Evolutionary conservation across 2,113 vertebrate species (phyloP), one percentile per base, ranked within the genome.

Genomic region (Eulacestoma nigropectus): DNA sequence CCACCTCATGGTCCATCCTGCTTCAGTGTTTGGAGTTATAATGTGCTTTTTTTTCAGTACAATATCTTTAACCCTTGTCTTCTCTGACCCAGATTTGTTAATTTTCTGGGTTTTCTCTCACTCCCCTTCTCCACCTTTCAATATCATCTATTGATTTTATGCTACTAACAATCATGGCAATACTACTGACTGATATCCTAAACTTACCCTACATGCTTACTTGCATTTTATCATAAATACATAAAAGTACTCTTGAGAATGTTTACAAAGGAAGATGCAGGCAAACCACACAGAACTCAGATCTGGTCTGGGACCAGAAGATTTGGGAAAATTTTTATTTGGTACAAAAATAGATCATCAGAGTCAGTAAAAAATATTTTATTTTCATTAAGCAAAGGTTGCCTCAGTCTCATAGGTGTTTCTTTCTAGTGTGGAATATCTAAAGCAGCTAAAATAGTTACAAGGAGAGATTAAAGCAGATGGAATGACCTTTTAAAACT

Each of bases 401-500:
- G 10, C 35, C 33, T 79, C 41, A 59, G 30, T 1, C 13, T 91
- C 16, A 26, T 8, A 57, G 23, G 8, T 46, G 10, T 18, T 73
- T 85, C 11, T 85, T 80, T 23, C 10, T 15, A 32, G 6, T 11
- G 12, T 44, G 37, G n/a, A 90, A 42, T 82, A 75, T 60, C 26
- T 67, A 67, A 75, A 64, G 39, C 59, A 79, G 32, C 2, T 5
- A 46, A 73, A 65, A 69, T 7, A 62, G 60, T 72, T 78, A 63
- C 84, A 42, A 75, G 33, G 27, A 70, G 30, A 84, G 56, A 91
- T 56, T 87, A 85, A 57, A 79, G 82, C 5, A 57, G 13, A 13
- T 87, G 23, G 23, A 64, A 82, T 68, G 53, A 63, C 46, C 21
- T 91, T 85, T 76, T 75, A 94, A 72, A 76, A 63, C 42, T 74